Evolutionary conservation across 2,113 vertebrate genomes (phyloP).

Genomic region (Tenebrosternarchus preto): DNA sequence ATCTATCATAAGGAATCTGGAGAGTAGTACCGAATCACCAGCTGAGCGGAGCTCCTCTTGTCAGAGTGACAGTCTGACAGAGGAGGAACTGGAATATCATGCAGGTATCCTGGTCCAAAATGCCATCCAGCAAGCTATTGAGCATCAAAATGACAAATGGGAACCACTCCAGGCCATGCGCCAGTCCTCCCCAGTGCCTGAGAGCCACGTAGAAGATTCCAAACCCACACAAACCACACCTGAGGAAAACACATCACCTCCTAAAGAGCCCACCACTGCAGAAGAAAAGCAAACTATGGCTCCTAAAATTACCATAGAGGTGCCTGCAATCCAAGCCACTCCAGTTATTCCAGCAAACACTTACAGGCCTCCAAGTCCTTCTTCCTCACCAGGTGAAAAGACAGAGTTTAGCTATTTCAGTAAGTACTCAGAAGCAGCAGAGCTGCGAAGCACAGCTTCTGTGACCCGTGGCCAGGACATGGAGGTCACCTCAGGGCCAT

Average conservation of each 20-base stretch:
- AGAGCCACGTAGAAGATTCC: constrained; percentile 46
- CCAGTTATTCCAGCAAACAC: constrained; percentile 59
- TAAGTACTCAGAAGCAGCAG: constrained; percentile 93
- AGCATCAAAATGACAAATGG: constrained; percentile 77
- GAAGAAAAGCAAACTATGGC: constrained; percentile 76
- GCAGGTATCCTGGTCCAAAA: constrained; percentile 89
- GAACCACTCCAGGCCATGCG: constrained; percentile 49
- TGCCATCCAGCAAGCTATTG: constrained; percentile 90
- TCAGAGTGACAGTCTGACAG: constrained; percentile 68
- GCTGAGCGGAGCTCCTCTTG: constrained; percentile 72
- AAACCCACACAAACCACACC: constrained; percentile 47
- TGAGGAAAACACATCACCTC: constrained; percentile 74
- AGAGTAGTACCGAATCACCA: constrained; percentile 74
- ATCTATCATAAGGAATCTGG: constrained; percentile 74
- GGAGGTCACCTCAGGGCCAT: constrained; percentile 86
- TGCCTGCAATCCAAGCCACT: constrained; percentile 67
- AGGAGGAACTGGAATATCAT: constrained; percentile 87
- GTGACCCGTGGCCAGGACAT: constrained; percentile 79
- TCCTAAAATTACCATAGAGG: constrained; percentile 74
- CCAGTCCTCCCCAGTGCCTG: constrained; percentile 49
- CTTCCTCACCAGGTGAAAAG: constrained; percentile 77
- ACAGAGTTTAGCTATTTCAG: constrained; percentile 93
- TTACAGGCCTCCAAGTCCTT: constrained; percentile 68
- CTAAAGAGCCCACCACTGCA: constrained; percentile 76
- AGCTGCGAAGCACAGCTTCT: constrained; percentile 89